Evolutionary conservation across 2,888 invertebrate genomes (phyloP), one percentile per base, ranked within the genome.

Genomic region (Thera obeliscata): DNA sequence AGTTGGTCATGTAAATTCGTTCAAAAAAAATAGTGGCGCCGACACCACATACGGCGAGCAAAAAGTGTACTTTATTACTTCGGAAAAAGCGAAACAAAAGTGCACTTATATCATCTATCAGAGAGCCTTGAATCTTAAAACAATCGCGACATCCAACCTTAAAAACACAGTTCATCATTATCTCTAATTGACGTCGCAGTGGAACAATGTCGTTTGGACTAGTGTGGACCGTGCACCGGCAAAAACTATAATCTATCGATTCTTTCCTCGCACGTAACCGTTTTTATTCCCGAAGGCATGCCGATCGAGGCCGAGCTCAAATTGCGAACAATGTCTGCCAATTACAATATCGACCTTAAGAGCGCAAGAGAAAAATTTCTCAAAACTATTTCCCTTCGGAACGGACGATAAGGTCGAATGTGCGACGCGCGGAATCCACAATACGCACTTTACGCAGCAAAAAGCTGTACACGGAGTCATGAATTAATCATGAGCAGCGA

Each of bases 161-260:
- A 85, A 87, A 86, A 86, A 87, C 84, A 78, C 81, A 78, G 84
- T 85, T 83, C 87, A 87, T 91, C 90, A 91, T 91, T 92, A 91
- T 82, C 86, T 78, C 86, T 93, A 93, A 93, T 93, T 93, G 91
- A 91, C 90, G 88, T 89, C 81, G 81, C 49, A 66, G 77, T 73
- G 71, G 81, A 87, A 91, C 90, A 90, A 91, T 89, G 91, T 89
- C 85, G 86, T 84, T 77, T 70, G 75, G 77, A 78, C 88, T 88
- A 90, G 88, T 85, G 76, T 81, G 77, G 81, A 77, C 76, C 75
- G 57, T 56, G 59, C 33, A 38, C 52, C 36, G 73, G 78, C 88
- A 91, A 91, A 91, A 92, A 91, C 86, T 75, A 78, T 87, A 88
- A 89, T 88, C 89, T 91, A 91, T 90, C 88, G 90, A 89, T 89